Evolutionary conservation across 2,888 invertebrate species (phyloP), one percentile per base, ranked within the genome.

Genomic region (Caenorhabditis angaria): DNA sequence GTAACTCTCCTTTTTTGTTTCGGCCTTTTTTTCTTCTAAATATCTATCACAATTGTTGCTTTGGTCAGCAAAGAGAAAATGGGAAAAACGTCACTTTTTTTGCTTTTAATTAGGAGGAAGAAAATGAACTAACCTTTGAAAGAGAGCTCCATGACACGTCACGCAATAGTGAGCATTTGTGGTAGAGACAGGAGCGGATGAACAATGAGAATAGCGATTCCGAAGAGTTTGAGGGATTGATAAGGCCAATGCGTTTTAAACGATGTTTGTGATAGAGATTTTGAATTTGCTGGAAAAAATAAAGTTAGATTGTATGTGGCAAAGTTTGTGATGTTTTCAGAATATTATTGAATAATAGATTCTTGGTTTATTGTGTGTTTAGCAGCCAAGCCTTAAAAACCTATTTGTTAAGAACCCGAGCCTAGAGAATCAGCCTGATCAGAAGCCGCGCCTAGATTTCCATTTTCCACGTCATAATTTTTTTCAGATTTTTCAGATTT

Each of bases 191-290:
- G 0, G 64, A 59, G 12, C 63, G 62, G 29, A 73, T 68, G 62
- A 69, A 69, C 0, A 61, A 10, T 10, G 63, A 60, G 22, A 60
- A 56, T 4, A 58, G 22, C 1, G 59, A 22, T 2, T 48, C 61
- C 1, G 27, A 27, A 14, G 25, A 22, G 50, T 50, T 24, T 24
- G 25, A n/a, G n/a, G n/a, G n/a, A n/a, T n/a, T n/a, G n/a, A n/a
- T n/a, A n/a, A n/a, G n/a, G 12, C 65, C 73, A 28, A 73, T 53
- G 32, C 73, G 57, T 56, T 69, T 69, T 54, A 73, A 57, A 10
- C 73, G 68, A 22, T 60, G 58, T 22, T 65, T 68, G 32, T 73
- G 73, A 50, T 73, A 73, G 22, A 73, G 24, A 28, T 55, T 62
- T 66, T 73, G 73, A 18, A 73, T 55, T 22, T 69, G 62, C 69